A percentile compares a stretch with the other conserved stretches of the same genome.
Evolutionary conservation across 2,797 vertebrate species (phyloP).

Genomic region (Molossus alvarezi): DNA sequence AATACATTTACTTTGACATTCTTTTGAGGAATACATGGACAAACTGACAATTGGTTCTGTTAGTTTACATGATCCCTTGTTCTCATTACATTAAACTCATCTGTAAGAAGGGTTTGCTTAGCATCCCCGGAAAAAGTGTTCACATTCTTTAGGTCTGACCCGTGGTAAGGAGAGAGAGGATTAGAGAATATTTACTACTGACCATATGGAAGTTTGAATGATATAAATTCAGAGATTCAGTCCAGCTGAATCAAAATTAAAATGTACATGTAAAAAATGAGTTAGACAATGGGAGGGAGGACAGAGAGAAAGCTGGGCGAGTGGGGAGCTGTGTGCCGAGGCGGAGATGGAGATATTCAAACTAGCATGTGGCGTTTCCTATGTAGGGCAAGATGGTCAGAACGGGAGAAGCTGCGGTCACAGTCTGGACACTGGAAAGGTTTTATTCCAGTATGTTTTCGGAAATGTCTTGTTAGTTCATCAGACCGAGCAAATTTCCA

Average conservation of each 20-base stretch:
- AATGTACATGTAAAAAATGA: conserved; percentile 89
- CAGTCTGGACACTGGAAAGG: conserved; percentile 99
- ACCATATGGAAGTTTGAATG: conserved; percentile 90
- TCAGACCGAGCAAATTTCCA: conserved; percentile 99
- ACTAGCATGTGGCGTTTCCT: conserved; percentile 98
- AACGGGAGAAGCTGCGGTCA: conserved; percentile 99
- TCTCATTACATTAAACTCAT: conserved; percentile 89
- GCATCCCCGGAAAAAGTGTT: conserved; percentile 92
- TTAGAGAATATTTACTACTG: conserved; percentile 91
- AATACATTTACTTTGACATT: conserved; percentile 90
- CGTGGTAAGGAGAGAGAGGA: conserved; percentile 91
- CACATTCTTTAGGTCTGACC: conserved; percentile 98
- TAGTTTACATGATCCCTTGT: conserved; percentile 90
- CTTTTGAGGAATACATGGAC: conserved; percentile 88
- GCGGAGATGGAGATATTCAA: conserved; percentile 88
- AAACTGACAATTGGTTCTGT: conserved; percentile 85
- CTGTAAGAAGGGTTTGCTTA: conserved; percentile 91
- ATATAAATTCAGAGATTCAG: conserved; percentile 93
- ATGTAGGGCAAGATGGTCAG: conserved; percentile 98
- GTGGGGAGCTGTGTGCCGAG: conserved; percentile 11
- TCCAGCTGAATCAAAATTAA: conserved; percentile 95
- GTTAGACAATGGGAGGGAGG: conserved; percentile 75
- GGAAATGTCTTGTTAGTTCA: conserved; percentile 99
- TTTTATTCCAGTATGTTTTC: conserved; percentile 99
- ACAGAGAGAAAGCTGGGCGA: conserved; percentile 68